Base-by-base conservation (phyloP, 2,113 vertebrate genomes). In the Vidua chalybeata region DNA sequence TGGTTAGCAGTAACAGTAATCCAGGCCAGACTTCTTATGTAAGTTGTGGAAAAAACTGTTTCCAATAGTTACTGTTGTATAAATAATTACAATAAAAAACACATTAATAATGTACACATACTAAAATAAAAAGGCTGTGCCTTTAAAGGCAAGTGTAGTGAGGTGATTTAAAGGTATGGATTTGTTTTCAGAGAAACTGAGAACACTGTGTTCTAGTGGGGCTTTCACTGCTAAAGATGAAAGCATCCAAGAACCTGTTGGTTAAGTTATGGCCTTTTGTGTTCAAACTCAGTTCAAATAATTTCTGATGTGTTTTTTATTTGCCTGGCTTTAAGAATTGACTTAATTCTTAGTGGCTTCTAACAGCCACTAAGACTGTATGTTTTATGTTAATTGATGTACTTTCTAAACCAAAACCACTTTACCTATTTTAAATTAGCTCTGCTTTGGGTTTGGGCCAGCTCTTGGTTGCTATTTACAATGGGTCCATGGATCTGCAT, bases 1-100 rank as follows among this genome's bases (percentile, higher is more conserved):
- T 76, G 58, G 64, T 78, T 79, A 87, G 61, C 74, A 82, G 56
- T 94, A 75, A 91, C 84, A 82, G 77, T 94, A 79, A 93, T 82
- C 52, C 56, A 84, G 31, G 55, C 48, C 39, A 77, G 59, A 45
- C 22, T 52, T 62, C 23, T 59, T 67, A 9, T 10, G 43, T 20
- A 75, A 84, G 27, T 28, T 61, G 23, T 63, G 77, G 35, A 84
- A 67, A 87, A 92, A 87, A 43, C 52, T 52, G 56, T 72, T 82
- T 46, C 23, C 64, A 59, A 33, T 51, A 84, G 46, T 58, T 51
- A 71, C 17, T 59, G 23, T 43, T 81, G 23, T 82, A 54, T 61
- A 85, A 87, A 37, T 79, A 75, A 41, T 68, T 28, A 31, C 4
- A 30, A 24, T 30, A 52, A 89, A 80, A 87, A 75, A 52, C 28